Evolutionary conservation across 2,888 invertebrate genomes (phyloP).

Genomic region (Parthenolecanium corni): DNA sequence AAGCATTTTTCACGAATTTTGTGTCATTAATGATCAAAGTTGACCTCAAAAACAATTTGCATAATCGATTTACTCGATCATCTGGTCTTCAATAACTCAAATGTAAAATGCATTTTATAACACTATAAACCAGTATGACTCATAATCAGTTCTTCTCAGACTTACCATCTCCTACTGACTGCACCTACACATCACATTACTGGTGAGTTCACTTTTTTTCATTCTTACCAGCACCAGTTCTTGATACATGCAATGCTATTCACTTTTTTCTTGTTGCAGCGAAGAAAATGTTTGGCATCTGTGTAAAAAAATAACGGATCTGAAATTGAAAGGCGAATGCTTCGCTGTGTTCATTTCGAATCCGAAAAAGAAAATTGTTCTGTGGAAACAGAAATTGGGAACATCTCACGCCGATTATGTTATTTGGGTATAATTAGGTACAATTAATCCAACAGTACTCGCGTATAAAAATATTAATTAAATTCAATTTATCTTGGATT

Average conservation of each 20-base stretch:
- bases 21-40: no score
- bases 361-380: background rate
- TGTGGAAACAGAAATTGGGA: constrained; percentile 26
- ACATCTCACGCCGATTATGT: background rate
- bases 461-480: background rate
- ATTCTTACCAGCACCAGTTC: background rate
- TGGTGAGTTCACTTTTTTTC: background rate
- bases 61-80: no score
- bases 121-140: background rate
- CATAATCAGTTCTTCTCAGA: background rate
- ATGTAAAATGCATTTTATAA: no score
- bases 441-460: no score
- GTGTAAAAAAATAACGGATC: constrained; percentile 4
- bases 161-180: constrained; percentile 6
- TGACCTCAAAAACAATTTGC: no score
- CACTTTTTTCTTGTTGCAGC: background rate
- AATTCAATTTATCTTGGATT: background rate
- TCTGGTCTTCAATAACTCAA: no score
- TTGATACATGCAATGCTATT: background rate
- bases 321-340: background rate
- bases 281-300: constrained; percentile 26
- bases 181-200: constrained; percentile 12
- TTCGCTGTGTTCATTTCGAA: constrained; percentile 23
- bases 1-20: no score
- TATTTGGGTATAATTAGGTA: constrained; percentile 14